Base-by-base conservation (phyloP, 1,140 invertebrate species). In the Cydia strobilella region DNA sequence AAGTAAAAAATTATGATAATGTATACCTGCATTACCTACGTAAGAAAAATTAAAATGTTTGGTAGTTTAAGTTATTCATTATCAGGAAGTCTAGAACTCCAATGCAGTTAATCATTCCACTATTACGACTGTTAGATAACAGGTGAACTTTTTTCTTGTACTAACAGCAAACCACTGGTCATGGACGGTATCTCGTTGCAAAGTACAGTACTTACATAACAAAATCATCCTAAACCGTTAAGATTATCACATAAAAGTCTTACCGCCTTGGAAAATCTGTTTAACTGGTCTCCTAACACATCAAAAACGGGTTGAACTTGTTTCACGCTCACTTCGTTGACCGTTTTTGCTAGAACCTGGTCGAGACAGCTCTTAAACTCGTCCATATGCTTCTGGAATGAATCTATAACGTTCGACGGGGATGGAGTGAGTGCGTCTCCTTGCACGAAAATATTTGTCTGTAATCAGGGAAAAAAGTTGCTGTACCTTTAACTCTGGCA, bases 221-320 rank as follows among this genome's bases (percentile, higher is more conserved):
- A 39, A 39, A 39, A 39, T 39, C 7, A 10, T 10, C 35, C 35
- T 10, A 39, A 39, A 39, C 0, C 9, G 10, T 9, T 39, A 9
- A 39, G 7, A 39, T 39, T 9, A 39, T 9, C 35, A 39, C 7
- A 39, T 10, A 39, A 35, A 39, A 39, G 12, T 78, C 84, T 84
- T 81, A 91, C 90, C 76, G 84, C 87, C 85, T 86, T 90, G 15
- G 85, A 84, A n/a, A 90, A 76, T 72, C 81, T 87, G 72, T 84
- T 84, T 6, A 90, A 35, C 20, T 86, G 80, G 51, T 91, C 88
- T 6, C 88, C 85, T 25, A 89, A 74, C 13, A 83, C 74, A 48
- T 27, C 65, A n/a, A 91, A 82, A 0, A 90, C 74, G 5, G 89
- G 89, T 74, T 90, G 81, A 25, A 90, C 71, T 76, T 90, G 83